Base-by-base conservation (phyloP, 2,797 vertebrate species). In the Odontamblyopus rebecca region DNA sequence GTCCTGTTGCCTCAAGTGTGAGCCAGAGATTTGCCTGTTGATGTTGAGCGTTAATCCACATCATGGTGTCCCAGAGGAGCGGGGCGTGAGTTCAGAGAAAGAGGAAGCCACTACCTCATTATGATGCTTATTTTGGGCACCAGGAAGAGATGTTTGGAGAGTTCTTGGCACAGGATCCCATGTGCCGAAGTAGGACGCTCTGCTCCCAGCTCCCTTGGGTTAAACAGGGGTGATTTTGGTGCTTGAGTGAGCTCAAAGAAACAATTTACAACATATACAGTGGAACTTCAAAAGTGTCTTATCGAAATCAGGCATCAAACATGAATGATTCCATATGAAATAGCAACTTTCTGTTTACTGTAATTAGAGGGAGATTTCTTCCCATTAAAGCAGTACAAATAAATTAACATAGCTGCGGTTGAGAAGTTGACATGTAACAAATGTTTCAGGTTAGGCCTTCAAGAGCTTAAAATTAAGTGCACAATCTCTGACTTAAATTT, bases 311-410 rank as follows among this genome's bases (percentile, higher is more conserved):
- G 91, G 87, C 93, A 95, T 95, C 94, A 86, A 84, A 92, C 92
- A 90, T 93, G 93, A 95, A 93, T 93, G 93, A 94, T 94, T 94
- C 93, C 94, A 94, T 94, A 95, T 95, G 93, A 95, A 94, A 95
- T 82, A 93, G 92, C 94, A 94, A 89, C 84, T 90, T 91, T 93
- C 87, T 93, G 91, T 95, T 94, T 94, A 93, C 91, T 27, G 89
- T 93, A 94, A 95, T 95, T 95, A 93, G 88, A 87, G 89, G 90
- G 93, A 93, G 93, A 92, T 93, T 94, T 93, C 41, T 60, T 92
- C 91, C 91, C 89, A 94, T 95, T 94, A 93, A 87, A 89, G 91
- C 91, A 93, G 92, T 91, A 85, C 91, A 95, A 94, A 94, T 93
- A 95, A 94, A 95, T 95, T 86, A 93, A 88, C 85, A 76, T 90